Evolutionary conservation across 1,140 invertebrate species (phyloP), one percentile per base, ranked within the genome.

Genomic region (Piezodorus guildinii): DNA sequence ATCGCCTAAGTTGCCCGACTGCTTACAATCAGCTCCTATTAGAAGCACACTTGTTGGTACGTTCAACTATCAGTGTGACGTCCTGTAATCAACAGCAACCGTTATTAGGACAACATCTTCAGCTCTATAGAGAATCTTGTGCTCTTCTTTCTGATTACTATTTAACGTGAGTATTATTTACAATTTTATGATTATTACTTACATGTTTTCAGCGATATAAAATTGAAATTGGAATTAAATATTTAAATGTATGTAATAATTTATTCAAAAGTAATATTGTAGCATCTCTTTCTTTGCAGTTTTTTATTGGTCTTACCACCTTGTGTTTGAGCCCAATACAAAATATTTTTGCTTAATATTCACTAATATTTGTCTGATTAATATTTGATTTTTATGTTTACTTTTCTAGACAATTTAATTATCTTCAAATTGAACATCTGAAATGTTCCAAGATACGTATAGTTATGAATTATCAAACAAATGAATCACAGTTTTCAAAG

Each of bases 1-100:
- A 86, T 71, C 78, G 81, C 64, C 66, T 71, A 46, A 69, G 60
- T 60, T 59, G 66, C 39, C 68, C 78, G 2, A 68, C 76, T 49
- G 85, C 83, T 0, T 87, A 87, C 69, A 74, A 79, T 44, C 82
- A 87, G 70, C 73, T 87, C 27, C 70, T 87, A 34, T 78, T 78
- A 65, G 85, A 87, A 72, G 84, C 81, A 16, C 83, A 85, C 69
- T 77, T 83, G 63, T 78, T 86, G 62, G 73, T 86, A 58, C 75
- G 79, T 60, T 74, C 68, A 15, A 60, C 62, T 51, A 66, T 66
- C 23, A 58, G 64, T 46, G 59, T 70, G 12, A 64, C 72, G 25
- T 67, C 71, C 44, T 69, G 72, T 23, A 44, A 23, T 9, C 23
- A 61, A 49, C 56, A 25, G 19, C 12, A 34, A 14, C 62, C 64